Conservation (phyloP, 2,888 invertebrate genomes). For the Melieria crassipennis region DNA sequence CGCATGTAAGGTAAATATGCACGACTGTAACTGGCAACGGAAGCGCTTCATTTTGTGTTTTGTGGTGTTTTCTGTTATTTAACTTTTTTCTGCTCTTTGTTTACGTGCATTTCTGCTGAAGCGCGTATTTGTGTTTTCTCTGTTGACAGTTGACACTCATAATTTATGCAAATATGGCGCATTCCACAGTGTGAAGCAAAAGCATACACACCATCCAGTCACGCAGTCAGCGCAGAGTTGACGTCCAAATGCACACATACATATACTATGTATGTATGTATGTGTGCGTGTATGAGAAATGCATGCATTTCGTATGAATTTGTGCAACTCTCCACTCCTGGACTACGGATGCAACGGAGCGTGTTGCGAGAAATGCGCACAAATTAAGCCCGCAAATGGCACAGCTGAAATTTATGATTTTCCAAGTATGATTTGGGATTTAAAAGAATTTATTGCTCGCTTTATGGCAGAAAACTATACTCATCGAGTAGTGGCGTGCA, state of each 20-base stretch:
- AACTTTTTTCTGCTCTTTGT: too few species aligned
- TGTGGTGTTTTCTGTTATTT: conserved; percentile 8
- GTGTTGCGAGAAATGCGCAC: too few species aligned
- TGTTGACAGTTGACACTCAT: conserved; percentile 42
- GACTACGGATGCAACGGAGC: too few species aligned
- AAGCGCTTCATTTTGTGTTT: conserved; percentile 39
- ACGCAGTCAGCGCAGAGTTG: too few species aligned
- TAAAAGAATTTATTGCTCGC: too few species aligned
- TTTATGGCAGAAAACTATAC: neutral
- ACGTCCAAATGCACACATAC: neutral
- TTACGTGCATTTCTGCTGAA: conserved; percentile 7
- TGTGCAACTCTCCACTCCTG: too few species aligned
- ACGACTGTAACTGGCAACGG: conserved; percentile 33
- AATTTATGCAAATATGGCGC: conserved; percentile 41
- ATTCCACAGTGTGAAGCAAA: conserved; percentile 28
- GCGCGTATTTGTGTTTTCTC: conserved; percentile 12
- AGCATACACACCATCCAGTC: neutral
- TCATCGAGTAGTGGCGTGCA: neutral
- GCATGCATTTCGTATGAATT: too few species aligned
- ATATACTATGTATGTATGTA: too few species aligned
- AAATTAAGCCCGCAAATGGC: too few species aligned
- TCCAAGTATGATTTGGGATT: too few species aligned
- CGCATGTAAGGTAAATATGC: neutral
- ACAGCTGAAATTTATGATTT: too few species aligned
- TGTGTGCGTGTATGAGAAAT: too few species aligned